Evolutionary conservation across 2,113 vertebrate species (phyloP).

Genomic region (Brachyhypopomus occidentalis): DNA sequence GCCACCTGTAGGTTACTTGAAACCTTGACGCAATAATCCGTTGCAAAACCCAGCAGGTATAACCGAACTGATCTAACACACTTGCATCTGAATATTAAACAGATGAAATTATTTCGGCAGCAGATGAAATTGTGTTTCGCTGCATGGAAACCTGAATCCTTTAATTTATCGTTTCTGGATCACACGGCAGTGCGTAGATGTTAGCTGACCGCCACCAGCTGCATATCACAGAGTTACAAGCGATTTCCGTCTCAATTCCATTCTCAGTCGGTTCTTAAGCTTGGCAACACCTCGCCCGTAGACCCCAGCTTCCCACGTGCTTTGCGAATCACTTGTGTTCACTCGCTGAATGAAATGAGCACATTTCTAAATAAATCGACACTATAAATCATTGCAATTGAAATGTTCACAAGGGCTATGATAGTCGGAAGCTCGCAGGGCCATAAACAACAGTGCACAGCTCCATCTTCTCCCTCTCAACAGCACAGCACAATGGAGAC

Average conservation of each 20-base stretch:
- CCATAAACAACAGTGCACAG: slow-evolving; percentile 30
- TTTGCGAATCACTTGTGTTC: not conserved
- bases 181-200: not conserved
- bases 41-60: not conserved
- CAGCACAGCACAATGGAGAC: not conserved
- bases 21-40: not conserved
- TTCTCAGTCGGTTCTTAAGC: not conserved
- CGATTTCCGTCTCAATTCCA: not conserved
- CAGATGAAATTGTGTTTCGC: not conserved
- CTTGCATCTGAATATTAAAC: not conserved
- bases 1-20: not conserved
- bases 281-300: not conserved
- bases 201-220: not conserved
- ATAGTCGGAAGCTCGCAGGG: slow-evolving; percentile 1
- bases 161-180: not conserved
- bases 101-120: not conserved
- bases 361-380: slow-evolving; percentile 22
- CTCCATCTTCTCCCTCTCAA: slow-evolving; percentile 20
- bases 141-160: not conserved
- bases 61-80: not conserved
- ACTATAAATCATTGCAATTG: not conserved
- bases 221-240: not conserved
- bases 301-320: not conserved
- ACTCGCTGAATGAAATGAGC: not conserved
- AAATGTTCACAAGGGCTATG: slow-evolving; percentile 1